These are phyloP conservation scores for Mallotus villosus DNA, from an alignment of 2,797 vertebrate genomes.

Conservation along the genomic window DNA sequence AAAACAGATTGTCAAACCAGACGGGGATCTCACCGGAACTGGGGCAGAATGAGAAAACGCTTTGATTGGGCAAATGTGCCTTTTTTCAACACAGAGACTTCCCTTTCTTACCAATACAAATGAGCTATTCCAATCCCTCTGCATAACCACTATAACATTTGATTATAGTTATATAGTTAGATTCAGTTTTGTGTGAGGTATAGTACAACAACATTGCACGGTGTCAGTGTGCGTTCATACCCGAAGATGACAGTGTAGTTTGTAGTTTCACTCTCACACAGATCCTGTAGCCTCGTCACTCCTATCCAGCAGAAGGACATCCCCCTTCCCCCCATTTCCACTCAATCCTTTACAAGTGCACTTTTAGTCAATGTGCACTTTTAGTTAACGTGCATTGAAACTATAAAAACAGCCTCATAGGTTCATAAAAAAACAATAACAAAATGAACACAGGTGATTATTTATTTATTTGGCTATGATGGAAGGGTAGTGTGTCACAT, in stretches of 20 bases:
- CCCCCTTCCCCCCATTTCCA: constrained; percentile 51
- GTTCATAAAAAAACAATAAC: constrained; percentile 24
- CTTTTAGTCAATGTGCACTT: constrained; percentile 45
- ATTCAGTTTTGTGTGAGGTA: too few species aligned
- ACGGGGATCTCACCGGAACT: constrained; percentile 74
- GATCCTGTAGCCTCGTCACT: constrained; percentile 72
- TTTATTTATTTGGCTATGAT: not conserved
- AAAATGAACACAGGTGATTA: constrained; percentile 31
- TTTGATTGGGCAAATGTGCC: constrained; percentile 68
- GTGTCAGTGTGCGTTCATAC: not conserved
- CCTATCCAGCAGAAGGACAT: constrained; percentile 64
- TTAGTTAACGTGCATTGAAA: constrained; percentile 38
- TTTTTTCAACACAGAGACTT: constrained; percentile 50
- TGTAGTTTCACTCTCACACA: constrained; percentile 57
- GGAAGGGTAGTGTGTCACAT: not conserved
- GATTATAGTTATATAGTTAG: constrained; percentile 50
- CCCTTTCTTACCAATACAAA: constrained; percentile 50
- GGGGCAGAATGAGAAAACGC: constrained; percentile 61
- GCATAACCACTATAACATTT: constrained; percentile 32
- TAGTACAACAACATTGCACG: too few species aligned
- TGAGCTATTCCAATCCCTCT: constrained; percentile 44
- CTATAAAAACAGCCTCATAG: constrained; percentile 43
- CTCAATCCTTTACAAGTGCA: constrained; percentile 61
- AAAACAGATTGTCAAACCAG: constrained; percentile 83
- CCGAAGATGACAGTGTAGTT: constrained; percentile 18